Evolutionary conservation across 2,113 vertebrate genomes (phyloP).

Genomic region (Typhlomys cinereus): DNA sequence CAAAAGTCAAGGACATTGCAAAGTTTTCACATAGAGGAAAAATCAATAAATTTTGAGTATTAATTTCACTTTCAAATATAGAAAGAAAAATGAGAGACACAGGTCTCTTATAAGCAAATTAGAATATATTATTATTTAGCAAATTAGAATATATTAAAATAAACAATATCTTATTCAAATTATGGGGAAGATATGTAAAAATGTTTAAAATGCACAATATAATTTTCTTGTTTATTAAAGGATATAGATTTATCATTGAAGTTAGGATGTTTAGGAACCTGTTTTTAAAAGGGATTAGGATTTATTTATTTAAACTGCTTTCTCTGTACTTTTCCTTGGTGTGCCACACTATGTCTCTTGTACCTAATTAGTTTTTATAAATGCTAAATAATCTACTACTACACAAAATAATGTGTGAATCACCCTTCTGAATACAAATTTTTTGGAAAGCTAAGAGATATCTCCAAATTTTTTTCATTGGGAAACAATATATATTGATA

Average conservation of each 20-base stretch:
- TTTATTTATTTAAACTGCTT: neutral
- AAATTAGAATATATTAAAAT: neutral
- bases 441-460: neutral
- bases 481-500: neutral
- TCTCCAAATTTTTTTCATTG: neutral
- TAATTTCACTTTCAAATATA: neutral
- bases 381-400: neutral
- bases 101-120: neutral
- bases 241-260: neutral
- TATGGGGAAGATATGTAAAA: neutral
- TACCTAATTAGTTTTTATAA: neutral
- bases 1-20: slow-evolving; percentile 49
- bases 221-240: neutral
- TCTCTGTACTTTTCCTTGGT: neutral
- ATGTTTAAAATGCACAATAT: neutral
- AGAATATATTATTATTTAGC: neutral
- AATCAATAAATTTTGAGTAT: slow-evolving; percentile 19
- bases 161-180: neutral
- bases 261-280: neutral
- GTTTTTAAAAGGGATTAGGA: neutral
- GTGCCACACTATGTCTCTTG: neutral
- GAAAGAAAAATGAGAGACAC: neutral
- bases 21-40: neutral
- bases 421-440: neutral
- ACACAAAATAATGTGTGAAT: neutral